Base-by-base conservation (phyloP, 2,797 vertebrate genomes). In the Spinibarbus caldwelli region DNA sequence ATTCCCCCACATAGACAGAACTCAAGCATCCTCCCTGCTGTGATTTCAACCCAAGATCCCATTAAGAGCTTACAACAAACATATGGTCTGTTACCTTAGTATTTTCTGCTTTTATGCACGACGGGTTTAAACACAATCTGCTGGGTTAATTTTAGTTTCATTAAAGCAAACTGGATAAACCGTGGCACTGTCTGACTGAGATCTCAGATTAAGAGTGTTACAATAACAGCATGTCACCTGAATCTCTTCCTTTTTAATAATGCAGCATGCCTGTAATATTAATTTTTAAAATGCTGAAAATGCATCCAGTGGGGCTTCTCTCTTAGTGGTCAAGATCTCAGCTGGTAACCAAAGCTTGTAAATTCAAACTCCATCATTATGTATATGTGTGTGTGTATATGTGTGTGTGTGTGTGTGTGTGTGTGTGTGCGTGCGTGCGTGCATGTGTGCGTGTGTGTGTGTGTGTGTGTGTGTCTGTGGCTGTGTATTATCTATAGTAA, bases 71-170 rank as follows among this genome's bases (percentile, higher is more conserved):
- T n/a, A 70, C 17, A 43, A 45, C 34, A 34, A 54, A 78, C 64
- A 84, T 45, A 70, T 77, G 62, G 72, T 29, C n/a, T 43, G 64
- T 43, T 67, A 70, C 36, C 3, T 54, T 68, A 4, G 17, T 59
- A 41, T 57, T 78, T 66, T 70, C 45, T 59, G 73, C 12, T 84
- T 31, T 38, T 67, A 26, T 67, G 43, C 72, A 76, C 72, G 38
- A 31, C 14, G 41, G 45, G 73, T 43, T 78, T 45, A 54, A 84
- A 68, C 64, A n/a, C 47, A 84, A 78, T 84, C 36, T 84, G 83
- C 62, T 43, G 19, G 36, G 64, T 54, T 67, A 0, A 34, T 84
- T 78, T 77, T 23, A 45, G 10, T 17, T 54, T 66, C 17, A 83
- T 47, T 52, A 47, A 66, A 72, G 34, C 23, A 66, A 36, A 76